Base-by-base conservation (phyloP, 1,140 invertebrate genomes). In the Calycopis cecrops region DNA sequence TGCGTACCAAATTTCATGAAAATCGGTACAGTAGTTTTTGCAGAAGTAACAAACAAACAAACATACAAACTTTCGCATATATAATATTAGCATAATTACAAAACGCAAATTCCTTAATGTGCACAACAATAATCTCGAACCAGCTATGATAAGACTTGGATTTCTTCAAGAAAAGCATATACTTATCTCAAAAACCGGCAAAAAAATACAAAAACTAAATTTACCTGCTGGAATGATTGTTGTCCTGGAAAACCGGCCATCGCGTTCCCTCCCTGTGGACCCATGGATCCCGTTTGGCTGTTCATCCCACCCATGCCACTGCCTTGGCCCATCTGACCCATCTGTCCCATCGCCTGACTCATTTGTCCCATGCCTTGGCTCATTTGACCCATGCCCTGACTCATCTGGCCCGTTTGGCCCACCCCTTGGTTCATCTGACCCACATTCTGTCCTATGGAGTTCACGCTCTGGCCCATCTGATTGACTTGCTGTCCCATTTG, bases 171-270 rank as follows among this genome's bases (percentile, higher is more conserved):
- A 42, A 17, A 18, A 18, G n/a, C n/a, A n/a, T n/a, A n/a, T n/a
- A n/a, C n/a, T n/a, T n/a, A n/a, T n/a, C n/a, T n/a, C n/a, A n/a
- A n/a, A n/a, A n/a, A n/a, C n/a, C n/a, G n/a, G n/a, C 17, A 17
- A 42, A 1, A 42, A 17, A 18, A 18, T 17, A 10, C 6, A 9
- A n/a, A 6, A n/a, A 8, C 4, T 55, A 59, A 42, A 55, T 10
- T 52, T 56, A 86, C 87, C 79, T 86, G 87, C 74, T 88, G 85
- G 84, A 88, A 88, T 76, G 81, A 65, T 57, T 87, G 87, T 65
- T 88, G 87, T 66, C 89, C 89, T 38, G 88, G 87, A 65, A 87
- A 88, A 9, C 82, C 85, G 54, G 86, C 88, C 86, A 89, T 88
- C 9, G 84, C 75, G 59, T 86, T 89, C 21, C 85, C 83, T n/a